Evolutionary conservation across 53 echinoderm and acorn worm genomes (phyloP), one percentile per base, ranked within the genome.

Genomic region (Zoroaster sp.): DNA sequence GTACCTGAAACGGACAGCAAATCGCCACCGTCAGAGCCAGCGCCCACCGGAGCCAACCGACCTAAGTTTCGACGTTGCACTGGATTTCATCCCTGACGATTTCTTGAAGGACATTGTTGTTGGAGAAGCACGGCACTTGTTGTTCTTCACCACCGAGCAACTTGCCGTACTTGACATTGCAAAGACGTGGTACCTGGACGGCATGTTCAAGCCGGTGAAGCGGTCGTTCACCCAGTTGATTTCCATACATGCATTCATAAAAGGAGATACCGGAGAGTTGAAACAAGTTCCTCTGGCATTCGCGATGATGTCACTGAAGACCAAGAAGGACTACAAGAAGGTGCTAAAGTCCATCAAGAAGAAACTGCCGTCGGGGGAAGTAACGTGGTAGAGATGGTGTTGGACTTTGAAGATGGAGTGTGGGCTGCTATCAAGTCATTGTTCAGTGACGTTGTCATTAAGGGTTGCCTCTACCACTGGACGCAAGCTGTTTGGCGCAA

Each of bases 41-140:
- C 79, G 79, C 10, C 79, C 79, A 47, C 20, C 49, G 11, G 79
- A 79, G n/a, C 79, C 79, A 28, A 79, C 79, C 3, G 59, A 79
- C 18, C 53, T 79, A 14, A 12, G n/a, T 30, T 76, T 46, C 44
- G 77, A 76, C 21, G 40, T 10, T 51, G 13, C 17, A n/a, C n/a
- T 65, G 66, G n/a, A n/a, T n/a, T n/a, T n/a, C n/a, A n/a, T 82
- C 9, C 68, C 83, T 3, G 21, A 1, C 4, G 39, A 36, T 1
- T 66, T 82, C 67, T 25, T 82, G 5, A 40, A 65, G 25, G 41
- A 13, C 8, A 67, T 66, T 52, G 5, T 55, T 28, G 35, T 79
- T 25, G 55, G 55, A 11, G 55, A 53, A 2, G n/a, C 8, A 11
- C 34, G 63, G 10, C 83, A 82, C 11, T 18, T 82, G 23, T 18